Evolutionary conservation across 2,113 vertebrate species (phyloP).

Genomic region (Electrona antarctica): DNA sequence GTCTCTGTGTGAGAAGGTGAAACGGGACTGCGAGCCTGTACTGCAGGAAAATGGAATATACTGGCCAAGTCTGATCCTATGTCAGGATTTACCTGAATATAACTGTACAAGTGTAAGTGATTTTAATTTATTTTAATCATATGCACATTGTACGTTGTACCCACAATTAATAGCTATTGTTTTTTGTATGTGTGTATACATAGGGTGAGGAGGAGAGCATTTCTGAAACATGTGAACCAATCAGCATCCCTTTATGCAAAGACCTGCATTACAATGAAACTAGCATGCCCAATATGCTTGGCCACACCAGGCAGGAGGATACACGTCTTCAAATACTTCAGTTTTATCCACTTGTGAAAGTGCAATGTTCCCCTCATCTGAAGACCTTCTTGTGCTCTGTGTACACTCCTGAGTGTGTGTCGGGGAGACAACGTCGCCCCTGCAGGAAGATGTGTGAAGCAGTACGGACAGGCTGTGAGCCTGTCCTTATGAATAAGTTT

Average conservation of each 20-base stretch:
- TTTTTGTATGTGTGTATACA: background rate
- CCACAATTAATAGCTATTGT: background rate
- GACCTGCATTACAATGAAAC: constrained; percentile 86
- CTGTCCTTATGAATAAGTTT: constrained; percentile 85
- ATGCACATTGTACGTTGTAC: background rate
- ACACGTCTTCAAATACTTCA: constrained; percentile 73
- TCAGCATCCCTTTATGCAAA: constrained; percentile 83
- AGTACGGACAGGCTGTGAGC: constrained; percentile 82
- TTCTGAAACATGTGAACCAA: constrained; percentile 77
- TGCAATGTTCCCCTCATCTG: constrained; percentile 84
- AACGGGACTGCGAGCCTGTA: background rate
- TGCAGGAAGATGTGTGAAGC: constrained; percentile 88
- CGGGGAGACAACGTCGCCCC: constrained; percentile 80
- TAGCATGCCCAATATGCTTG: constrained; percentile 83
- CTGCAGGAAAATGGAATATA: background rate
- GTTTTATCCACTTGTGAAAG: constrained; percentile 79
- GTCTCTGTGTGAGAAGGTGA: background rate
- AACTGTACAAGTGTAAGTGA: constrained; percentile 56
- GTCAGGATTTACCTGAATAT: constrained; percentile 36
- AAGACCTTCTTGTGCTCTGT: constrained; percentile 89
- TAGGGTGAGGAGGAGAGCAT: constrained; percentile 26
- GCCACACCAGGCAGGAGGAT: constrained; percentile 82
- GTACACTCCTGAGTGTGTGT: constrained; percentile 85
- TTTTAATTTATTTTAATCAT: too few relatives aligned
- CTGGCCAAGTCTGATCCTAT: background rate